phyloP scores from a whole-genome alignment of 2,797 vertebrate species.

The Neoniphon sammara region DNA sequence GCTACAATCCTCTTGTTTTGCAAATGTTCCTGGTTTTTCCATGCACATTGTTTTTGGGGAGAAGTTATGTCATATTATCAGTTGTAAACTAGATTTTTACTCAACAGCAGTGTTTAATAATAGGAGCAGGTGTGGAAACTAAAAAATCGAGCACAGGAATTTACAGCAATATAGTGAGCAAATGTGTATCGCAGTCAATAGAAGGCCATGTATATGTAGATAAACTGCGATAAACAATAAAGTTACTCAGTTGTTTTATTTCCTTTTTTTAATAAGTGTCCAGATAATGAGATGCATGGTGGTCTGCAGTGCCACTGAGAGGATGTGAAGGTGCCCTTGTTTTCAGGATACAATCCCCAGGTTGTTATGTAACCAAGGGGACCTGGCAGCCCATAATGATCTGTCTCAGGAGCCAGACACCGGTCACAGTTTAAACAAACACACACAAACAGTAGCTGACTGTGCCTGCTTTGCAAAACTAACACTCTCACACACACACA shows the following conservation, averaged over 20 bases:
- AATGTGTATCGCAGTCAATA: no score
- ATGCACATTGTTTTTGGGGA: no score
- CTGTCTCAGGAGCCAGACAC: conserved; percentile 41
- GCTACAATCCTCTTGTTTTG: no score
- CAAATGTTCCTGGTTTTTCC: no score
- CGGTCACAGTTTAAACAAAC: conserved; percentile 60
- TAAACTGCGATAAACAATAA: conserved; percentile 8
- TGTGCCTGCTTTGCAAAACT: conserved; percentile 14
- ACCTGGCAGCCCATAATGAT: conserved; percentile 22
- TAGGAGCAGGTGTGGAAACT: no score
- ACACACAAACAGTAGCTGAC: conserved; percentile 31
- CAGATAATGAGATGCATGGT: conserved; percentile 36
- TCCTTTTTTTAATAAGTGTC: conserved; percentile 5
- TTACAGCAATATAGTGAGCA: no score
- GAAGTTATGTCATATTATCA: no score
- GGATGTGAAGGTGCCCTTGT: conserved; percentile 65
- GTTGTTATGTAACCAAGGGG: conserved; percentile 53
- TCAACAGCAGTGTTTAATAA: no score
- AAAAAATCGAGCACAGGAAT: no score
- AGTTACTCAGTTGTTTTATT: not conserved
- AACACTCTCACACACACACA: conserved; percentile 43
- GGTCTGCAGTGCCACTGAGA: conserved; percentile 20
- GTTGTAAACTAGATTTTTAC: no score
- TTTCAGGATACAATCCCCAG: conserved; percentile 60
- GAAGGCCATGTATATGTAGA: not conserved